A percentile compares a stretch with the other conserved stretches of the same genome.
These are phyloP conservation scores for Conger conger DNA, from an alignment of 2,113 vertebrate genomes.

Conservation along the genomic window DNA sequence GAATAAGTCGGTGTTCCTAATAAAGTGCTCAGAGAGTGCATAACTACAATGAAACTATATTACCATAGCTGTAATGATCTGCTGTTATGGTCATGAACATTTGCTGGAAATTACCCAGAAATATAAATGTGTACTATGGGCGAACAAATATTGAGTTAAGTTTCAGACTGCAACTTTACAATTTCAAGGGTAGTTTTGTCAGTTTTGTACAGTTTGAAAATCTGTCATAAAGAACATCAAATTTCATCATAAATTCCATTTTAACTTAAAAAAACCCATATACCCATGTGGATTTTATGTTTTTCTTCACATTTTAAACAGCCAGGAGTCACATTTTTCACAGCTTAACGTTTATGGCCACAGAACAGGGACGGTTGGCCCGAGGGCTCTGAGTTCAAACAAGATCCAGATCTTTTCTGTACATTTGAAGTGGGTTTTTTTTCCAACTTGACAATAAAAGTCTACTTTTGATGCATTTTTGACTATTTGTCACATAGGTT, in stretches of 20 bases:
- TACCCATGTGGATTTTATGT: background rate
- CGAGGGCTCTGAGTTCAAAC: slow-evolving; percentile 37
- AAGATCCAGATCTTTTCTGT: slow-evolving; percentile 57
- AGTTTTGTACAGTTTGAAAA: background rate
- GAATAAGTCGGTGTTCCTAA: no score
- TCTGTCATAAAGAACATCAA: no score
- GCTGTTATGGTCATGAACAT: background rate
- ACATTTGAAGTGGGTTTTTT: slow-evolving; percentile 71
- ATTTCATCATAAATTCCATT: no score
- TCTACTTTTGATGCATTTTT: slow-evolving; percentile 71
- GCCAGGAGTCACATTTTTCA: slow-evolving; percentile 44
- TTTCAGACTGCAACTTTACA: background rate
- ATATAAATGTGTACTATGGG: background rate
- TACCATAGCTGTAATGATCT: background rate
- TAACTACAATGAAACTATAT: background rate
- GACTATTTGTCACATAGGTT: slow-evolving; percentile 35
- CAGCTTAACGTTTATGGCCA: slow-evolving; percentile 38
- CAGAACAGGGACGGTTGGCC: slow-evolving; percentile 9
- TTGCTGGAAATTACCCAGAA: background rate
- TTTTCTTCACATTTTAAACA: background rate
- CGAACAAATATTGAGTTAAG: background rate
- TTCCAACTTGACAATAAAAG: slow-evolving; percentile 72
- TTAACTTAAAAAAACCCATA: no score
- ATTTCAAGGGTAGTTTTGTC: background rate
- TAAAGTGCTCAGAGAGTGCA: no score